Base-by-base conservation (phyloP, 2,888 invertebrate genomes). In the Mythimna ferrago region DNA sequence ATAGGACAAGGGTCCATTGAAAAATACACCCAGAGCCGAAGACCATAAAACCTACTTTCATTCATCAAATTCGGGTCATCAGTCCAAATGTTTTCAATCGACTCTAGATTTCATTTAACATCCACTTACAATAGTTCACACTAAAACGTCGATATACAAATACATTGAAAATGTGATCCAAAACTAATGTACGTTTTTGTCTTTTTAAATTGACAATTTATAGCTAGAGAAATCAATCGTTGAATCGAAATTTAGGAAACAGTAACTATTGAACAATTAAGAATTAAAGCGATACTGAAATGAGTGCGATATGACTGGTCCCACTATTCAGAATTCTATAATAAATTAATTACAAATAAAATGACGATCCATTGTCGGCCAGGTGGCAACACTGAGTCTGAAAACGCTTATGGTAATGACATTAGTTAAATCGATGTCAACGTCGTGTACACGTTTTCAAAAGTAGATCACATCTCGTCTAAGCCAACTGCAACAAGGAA, bases 131-230 rank as follows among this genome's bases (percentile, higher is more conserved):
- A 71, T 68, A 78, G 19, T 63, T 63, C 38, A 63, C 19, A 71
- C 16, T 66, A 64, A 51, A 66, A 69, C 44, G 41, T 68, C 56
- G 44, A 16, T 69, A 64, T 64, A 63, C 41, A 72, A 73, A 67
- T 80, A 75, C 64, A 67, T 80, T 75, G 64, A 80, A 83, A 83
- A 83, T 58, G 57, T 65, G 69, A 57, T 80, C 70, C 53, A 83
- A 80, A 80, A 83, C 84, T 80, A 80, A 61, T n/a, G 21, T 66
- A 19, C 41, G 19, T 70, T 64, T 65, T 64, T 80, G 65, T 51
- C 68, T 60, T 68, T 71, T 69, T 10, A 73, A 79, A 83, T 83
- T 80, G 73, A 66, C 68, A 66, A 44, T 65, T 72, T 79, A 61
- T n/a, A 41, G 4, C 62, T 71, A 74, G 10, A 14, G 6, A 71